Percentiles rank a stretch among this genome's conserved stretches.
These are phyloP conservation scores for Thelaira solivaga DNA, from an alignment of 2,888 invertebrate species.

Conservation along the genomic window DNA sequence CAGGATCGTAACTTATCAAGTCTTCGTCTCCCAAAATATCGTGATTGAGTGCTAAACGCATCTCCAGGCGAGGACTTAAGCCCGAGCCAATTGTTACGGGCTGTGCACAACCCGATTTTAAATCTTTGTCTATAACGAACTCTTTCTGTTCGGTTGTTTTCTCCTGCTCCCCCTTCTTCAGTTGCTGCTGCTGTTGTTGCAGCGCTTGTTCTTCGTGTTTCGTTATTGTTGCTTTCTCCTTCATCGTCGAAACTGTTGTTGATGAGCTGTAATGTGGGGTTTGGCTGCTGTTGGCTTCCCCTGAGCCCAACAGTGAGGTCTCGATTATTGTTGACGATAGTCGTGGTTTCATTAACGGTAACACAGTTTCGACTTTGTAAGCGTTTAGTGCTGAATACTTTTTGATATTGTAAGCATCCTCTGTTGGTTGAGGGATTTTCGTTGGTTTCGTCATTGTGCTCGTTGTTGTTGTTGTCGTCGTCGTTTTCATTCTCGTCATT, in stretches of 20 bases:
- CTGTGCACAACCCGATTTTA: slow-evolving; percentile 67
- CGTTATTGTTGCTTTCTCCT: slow-evolving; percentile 63
- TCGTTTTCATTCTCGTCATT: slow-evolving; percentile 60
- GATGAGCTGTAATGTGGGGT: slow-evolving; percentile 72
- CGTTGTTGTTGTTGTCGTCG: slow-evolving; percentile 63
- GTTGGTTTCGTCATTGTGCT: slow-evolving; percentile 65
- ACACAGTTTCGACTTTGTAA: slow-evolving; percentile 47
- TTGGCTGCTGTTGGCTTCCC: slow-evolving; percentile 63
- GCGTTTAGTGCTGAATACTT: slow-evolving; percentile 59
- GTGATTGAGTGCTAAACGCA: slow-evolving; percentile 81
- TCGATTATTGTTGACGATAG: slow-evolving; percentile 75
- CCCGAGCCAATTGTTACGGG: slow-evolving; percentile 73
- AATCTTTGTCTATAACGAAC: slow-evolving; percentile 63
- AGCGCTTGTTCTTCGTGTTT: slow-evolving; percentile 22
- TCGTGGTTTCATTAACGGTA: slow-evolving; percentile 66
- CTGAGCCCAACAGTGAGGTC: slow-evolving; percentile 75
- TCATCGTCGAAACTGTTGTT: slow-evolving; percentile 75
- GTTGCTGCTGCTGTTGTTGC: slow-evolving; percentile 43
- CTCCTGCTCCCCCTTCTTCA: slow-evolving; percentile 56
- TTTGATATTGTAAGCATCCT: slow-evolving; percentile 62
- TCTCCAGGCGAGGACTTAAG: slow-evolving; percentile 83
- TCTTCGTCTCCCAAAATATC: slow-evolving; percentile 79
- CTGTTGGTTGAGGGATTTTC: slow-evolving; percentile 44
- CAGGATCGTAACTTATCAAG: slow-evolving; percentile 78
- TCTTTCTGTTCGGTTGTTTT: slow-evolving; percentile 7